Evolutionary conservation across 2,888 invertebrate genomes (phyloP), one percentile per base, ranked within the genome.

Genomic region (Baronia brevicornis): DNA sequence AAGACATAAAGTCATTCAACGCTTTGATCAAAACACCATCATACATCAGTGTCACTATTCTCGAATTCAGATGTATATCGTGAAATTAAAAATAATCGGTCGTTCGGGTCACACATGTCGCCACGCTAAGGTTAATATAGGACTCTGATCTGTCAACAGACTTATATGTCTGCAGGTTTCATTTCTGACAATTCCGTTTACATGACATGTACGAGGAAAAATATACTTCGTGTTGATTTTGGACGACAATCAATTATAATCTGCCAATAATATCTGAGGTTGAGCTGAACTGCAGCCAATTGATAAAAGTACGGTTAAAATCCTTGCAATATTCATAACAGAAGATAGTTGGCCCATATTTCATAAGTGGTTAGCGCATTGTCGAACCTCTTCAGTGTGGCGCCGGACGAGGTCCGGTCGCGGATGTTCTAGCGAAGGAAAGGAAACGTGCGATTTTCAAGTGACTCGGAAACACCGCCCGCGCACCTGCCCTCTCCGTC

Each of bases 401-500:
- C 31, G 12, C 20, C 12, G 11, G 18, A 23, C 23, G 25, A 23
- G 37, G 36, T 39, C 38, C 47, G 48, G 56, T 57, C 59, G 57
- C 45, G 60, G 38, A 29, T 51, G 52, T 48, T 46, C 44, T 41
- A 47, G 51, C 51, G 57, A 59, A 56, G 63, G 50, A 59, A 36
- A 36, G 66, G 63, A 68, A 73, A 68, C 67, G 58, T 59, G 56
- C 59, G 55, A 50, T 62, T 57, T 64, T 60, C 65, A 59, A 60
- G 57, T 60, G 68, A 67, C 48, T 69, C 66, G 69, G 62, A 67
- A 71, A 59, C 75, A 70, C 63, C 80, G 77, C 84, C 80, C 78
- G 82, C 84, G 80, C 84, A 84, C 82, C 80, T 84, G 84, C 84
- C 78, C 64, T 79, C 82, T 77, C 80, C 82, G 79, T 82, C 82